These are phyloP conservation scores for Saccostrea glomerata DNA, from an alignment of 1,140 invertebrate species.

Conservation along the genomic window DNA sequence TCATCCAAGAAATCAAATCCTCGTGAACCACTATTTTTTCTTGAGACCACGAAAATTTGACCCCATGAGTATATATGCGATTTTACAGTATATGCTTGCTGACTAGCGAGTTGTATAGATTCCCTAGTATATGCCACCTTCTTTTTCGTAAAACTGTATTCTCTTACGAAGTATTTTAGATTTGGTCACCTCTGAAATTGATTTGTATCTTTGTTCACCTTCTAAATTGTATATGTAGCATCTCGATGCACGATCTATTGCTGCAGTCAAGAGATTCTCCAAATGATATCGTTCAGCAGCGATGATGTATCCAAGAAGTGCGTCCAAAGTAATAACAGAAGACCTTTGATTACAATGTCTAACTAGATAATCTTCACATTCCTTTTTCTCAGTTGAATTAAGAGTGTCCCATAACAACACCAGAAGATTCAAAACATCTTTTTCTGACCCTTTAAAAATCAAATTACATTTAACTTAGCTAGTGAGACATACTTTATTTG, in stretches of 20 bases:
- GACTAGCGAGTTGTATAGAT: too few species aligned
- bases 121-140: too few species aligned
- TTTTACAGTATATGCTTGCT: too few species aligned
- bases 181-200: too few species aligned
- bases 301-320: not conserved
- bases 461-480: not conserved
- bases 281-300: not conserved
- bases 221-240: not conserved
- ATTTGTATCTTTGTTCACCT: too few species aligned
- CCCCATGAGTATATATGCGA: too few species aligned
- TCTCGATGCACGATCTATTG: not conserved
- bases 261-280: not conserved
- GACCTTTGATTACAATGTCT: not conserved
- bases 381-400: not conserved
- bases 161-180: too few species aligned
- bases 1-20: too few species aligned
- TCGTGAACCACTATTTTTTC: too few species aligned
- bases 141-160: too few species aligned
- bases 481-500: too few species aligned
- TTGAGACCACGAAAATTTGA: too few species aligned
- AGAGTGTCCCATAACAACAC: not conserved
- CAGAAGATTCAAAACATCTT: not conserved
- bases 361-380: not conserved
- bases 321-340: not conserved
- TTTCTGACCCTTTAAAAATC: not conserved